Conservation (phyloP, 2,797 vertebrate species). For the Falco concolor region DNA sequence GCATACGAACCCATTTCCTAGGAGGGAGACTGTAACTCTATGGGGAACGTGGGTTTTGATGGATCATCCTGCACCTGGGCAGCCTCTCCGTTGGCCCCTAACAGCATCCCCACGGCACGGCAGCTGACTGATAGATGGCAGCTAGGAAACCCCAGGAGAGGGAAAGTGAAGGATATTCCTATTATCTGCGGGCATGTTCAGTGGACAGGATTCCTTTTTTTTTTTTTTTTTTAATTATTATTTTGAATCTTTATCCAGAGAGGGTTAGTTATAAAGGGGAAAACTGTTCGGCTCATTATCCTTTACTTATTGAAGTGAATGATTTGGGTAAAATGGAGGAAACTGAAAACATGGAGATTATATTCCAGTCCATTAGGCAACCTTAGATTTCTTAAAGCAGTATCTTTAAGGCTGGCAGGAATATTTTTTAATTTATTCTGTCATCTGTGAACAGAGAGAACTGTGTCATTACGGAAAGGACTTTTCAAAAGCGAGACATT, state of each 20-base stretch:
- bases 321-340: slow-evolving; percentile 63
- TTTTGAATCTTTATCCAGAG: slow-evolving; percentile 48
- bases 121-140: slow-evolving; percentile 6
- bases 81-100: not conserved
- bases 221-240: slow-evolving; percentile 58
- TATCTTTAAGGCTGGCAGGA: slow-evolving; percentile 48
- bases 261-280: slow-evolving; percentile 54
- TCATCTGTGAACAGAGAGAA: slow-evolving; percentile 32
- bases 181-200: slow-evolving; percentile 1
- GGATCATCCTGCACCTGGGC: not conserved
- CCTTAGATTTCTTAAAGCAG: slow-evolving; percentile 57
- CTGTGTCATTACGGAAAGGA: not conserved
- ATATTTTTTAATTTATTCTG: slow-evolving; percentile 61
- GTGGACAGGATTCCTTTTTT: not conserved
- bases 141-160: not conserved
- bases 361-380: slow-evolving; percentile 76
- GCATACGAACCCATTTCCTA: not conserved
- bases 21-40: not conserved
- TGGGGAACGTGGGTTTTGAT: not conserved
- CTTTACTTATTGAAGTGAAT: slow-evolving; percentile 75
- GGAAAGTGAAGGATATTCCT: slow-evolving; percentile 24
- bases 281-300: slow-evolving; percentile 73
- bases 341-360: slow-evolving; percentile 67
- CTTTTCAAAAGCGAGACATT: not conserved
- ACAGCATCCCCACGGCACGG: not conserved